Evolutionary conservation across 1,140 invertebrate species (phyloP), one percentile per base, ranked within the genome.

Genomic region (Philotrypesis tridentata): DNA sequence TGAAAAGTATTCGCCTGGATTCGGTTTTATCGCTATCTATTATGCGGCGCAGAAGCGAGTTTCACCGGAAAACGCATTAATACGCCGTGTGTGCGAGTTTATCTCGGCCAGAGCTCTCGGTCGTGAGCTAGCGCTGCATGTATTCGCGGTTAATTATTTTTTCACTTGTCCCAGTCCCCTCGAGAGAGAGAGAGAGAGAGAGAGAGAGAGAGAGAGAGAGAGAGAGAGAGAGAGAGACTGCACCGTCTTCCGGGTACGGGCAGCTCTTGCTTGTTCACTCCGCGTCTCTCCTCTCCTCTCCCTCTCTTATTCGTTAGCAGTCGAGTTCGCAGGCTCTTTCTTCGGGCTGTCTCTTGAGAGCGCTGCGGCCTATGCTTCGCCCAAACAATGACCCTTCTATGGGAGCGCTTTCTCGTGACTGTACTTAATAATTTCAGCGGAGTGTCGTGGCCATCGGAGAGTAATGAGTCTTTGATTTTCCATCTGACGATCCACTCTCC

Each of bases 71-170:
- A 73, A 60, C 21, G 14, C 23, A 17, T 5, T 1, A 0, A 1
- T 4, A 48, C 37, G 1, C 1, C 21, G 21, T 43, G 31, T 27
- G 43, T 37, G 43, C 71, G 27, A 73, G 14, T 73, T 75, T 63
- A 75, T 75, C 73, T 75, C 73, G 31, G 9, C 25, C 31, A n/a
- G 33, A 37, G 33, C 33, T 5, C 33, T 5, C 3, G 9, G 33
- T 37, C 33, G 33, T 37, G 33, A 37, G 33, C 33, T 9, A 37
- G 33, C 33, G 33, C 33, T 37, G 33, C 40, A 14, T 29, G 25
- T 8, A 33, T 73, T 48, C 73, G 33, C 29, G 40, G 29, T 76
- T 77, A 72, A 77, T 77, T 82, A 82, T 82, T 82, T 77, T 77
- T 72, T 31, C 33, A 71, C 73, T 82, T 65, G 67, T 78, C 55